Evolutionary conservation across 2,888 invertebrate species (phyloP).

Genomic region (Lepas anatifera): DNA sequence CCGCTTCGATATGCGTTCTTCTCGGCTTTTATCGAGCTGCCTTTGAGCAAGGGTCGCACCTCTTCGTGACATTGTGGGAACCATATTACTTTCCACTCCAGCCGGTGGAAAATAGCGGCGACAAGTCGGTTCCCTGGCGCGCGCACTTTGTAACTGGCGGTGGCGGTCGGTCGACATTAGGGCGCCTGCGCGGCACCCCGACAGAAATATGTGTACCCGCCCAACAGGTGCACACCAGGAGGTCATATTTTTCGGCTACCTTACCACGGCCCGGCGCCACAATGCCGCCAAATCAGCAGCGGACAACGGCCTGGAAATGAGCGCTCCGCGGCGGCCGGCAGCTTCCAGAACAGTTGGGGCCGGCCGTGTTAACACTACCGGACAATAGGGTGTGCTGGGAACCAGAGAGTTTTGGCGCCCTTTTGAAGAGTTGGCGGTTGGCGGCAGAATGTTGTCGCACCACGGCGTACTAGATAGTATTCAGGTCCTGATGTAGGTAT

Average conservation of each 20-base stretch:
- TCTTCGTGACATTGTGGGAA: conserved; percentile 11
- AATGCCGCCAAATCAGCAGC: background rate
- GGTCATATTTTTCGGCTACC: conserved; percentile 4
- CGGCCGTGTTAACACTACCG: too few relatives aligned
- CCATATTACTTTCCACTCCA: conserved; percentile 8
- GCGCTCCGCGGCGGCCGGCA: background rate
- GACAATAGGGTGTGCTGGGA: too few relatives aligned
- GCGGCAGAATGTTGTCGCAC: too few relatives aligned
- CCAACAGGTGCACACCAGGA: background rate
- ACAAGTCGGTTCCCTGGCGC: background rate
- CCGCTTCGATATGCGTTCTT: conserved; percentile 1
- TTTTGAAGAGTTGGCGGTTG: too few relatives aligned
- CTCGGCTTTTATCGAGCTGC: background rate
- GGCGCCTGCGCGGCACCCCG: background rate
- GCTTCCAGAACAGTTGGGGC: background rate
- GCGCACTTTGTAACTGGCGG: background rate
- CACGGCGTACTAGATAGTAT: too few relatives aligned
- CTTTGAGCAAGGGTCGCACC: background rate
- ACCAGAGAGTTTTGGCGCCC: too few relatives aligned
- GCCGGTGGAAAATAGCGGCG: background rate
- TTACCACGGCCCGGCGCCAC: background rate
- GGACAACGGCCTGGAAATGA: background rate
- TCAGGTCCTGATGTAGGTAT: too few relatives aligned
- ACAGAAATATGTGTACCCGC: background rate
- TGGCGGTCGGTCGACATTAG: background rate